Percentiles rank a stretch among this genome's conserved stretches.
phyloP scores from a whole-genome alignment of 64 coral and sea anemone species.

The Cladopsammia gracilis region DNA sequence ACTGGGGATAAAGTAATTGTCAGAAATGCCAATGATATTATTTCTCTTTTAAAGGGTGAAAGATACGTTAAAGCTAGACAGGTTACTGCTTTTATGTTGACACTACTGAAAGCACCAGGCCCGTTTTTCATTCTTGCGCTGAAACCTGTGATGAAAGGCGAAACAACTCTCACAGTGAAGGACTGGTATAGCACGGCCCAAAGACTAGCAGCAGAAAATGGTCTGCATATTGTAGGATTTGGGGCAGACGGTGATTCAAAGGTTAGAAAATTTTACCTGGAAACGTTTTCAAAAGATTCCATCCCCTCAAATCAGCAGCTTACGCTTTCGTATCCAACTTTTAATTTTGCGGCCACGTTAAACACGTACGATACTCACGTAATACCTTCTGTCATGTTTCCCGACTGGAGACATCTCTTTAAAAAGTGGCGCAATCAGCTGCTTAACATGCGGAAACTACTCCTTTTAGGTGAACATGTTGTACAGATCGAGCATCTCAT shows the following conservation, averaged over 20 bases:
- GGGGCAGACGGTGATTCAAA: not conserved
- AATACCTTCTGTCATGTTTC: not conserved
- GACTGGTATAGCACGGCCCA: too few relatives aligned
- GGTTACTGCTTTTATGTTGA: too few relatives aligned
- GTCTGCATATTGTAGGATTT: not conserved
- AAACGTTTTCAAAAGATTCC: not conserved
- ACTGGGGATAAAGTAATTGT: not conserved
- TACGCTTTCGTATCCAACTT: not conserved
- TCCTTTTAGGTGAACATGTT: not conserved
- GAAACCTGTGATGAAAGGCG: not conserved
- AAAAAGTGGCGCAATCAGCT: not conserved
- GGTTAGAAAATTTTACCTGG: not conserved
- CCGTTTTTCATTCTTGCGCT: not conserved
- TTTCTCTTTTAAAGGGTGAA: too few relatives aligned
- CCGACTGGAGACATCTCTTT: not conserved
- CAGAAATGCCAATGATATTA: not conserved
- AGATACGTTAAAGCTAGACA: too few relatives aligned
- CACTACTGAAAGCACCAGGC: not conserved
- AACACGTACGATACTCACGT: constrained; percentile 1
- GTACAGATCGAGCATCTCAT: not conserved
- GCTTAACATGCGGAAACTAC: not conserved
- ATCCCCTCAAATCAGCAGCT: not conserved
- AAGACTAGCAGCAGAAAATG: too few relatives aligned
- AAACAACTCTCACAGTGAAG: too few relatives aligned
- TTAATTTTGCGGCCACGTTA: not conserved